phyloP scores from a whole-genome alignment of 2,797 vertebrate species.

The Poliocrania exsul region DNA sequence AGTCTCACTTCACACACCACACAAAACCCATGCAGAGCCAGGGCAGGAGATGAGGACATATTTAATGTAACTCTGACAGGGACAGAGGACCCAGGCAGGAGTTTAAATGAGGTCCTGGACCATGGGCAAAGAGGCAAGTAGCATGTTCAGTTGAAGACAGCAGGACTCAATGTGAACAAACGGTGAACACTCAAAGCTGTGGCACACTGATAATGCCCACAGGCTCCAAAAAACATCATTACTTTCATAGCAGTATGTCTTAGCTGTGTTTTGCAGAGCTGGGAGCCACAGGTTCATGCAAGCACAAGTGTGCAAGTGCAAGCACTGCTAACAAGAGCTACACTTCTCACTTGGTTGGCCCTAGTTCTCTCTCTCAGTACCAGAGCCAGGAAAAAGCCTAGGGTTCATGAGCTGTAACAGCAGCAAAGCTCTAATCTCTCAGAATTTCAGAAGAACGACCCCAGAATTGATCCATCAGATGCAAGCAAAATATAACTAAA shows the following conservation, averaged over 20 bases:
- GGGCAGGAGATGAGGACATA: not conserved
- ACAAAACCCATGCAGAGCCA: not conserved
- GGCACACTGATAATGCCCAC: not conserved
- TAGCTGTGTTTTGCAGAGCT: not conserved
- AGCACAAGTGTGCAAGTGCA: not conserved
- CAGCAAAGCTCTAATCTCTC: not conserved
- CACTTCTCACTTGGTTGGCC: accelerated
- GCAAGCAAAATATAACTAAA: not conserved
- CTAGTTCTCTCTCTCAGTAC: not conserved
- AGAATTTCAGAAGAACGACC: not conserved
- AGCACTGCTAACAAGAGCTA: not conserved
- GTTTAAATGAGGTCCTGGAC: not conserved
- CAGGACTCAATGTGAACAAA: too few relatives aligned
- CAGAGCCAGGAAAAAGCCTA: not conserved
- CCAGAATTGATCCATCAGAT: not conserved
- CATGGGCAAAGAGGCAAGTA: not conserved
- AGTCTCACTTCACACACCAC: too few relatives aligned
- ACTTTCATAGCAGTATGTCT: not conserved
- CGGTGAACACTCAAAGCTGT: too few relatives aligned
- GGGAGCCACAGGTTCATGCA: not conserved
- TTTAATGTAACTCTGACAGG: not conserved
- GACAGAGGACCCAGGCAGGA: not conserved
- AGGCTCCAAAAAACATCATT: not conserved
- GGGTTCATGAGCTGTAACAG: not conserved
- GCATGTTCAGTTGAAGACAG: too few relatives aligned